Evolutionary conservation across 92 coral and sea anemone species (phyloP).

Genomic region (Epizoanthus rinbou): DNA sequence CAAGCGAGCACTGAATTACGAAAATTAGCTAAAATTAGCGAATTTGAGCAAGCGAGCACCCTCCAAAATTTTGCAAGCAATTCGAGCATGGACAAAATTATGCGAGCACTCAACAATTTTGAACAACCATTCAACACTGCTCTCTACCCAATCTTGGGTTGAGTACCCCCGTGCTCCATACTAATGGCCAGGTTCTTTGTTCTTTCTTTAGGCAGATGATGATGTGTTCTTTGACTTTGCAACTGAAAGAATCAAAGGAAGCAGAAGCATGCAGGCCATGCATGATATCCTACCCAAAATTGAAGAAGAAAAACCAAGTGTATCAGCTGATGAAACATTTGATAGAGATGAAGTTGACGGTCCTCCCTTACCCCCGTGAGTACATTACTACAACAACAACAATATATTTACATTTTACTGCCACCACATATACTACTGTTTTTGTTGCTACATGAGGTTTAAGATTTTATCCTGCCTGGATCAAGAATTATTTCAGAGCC

Average conservation of each 20-base stretch:
- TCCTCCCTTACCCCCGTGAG: constrained; percentile 59
- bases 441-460: too few species aligned
- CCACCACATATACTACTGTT: too few species aligned
- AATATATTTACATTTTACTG: too few species aligned
- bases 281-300: constrained; percentile 40
- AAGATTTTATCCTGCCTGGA: too few species aligned
- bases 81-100: too few species aligned
- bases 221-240: constrained; percentile 95
- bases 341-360: constrained; percentile 72
- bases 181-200: neutral
- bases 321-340: constrained; percentile 40
- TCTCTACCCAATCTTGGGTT: neutral
- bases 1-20: too few species aligned
- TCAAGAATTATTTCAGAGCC: too few species aligned
- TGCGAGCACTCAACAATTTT: too few species aligned
- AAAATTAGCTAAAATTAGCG: too few species aligned
- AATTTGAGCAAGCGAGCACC: too few species aligned
- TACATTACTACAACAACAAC: neutral
- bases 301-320: constrained; percentile 53
- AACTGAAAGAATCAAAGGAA: constrained; percentile 56
- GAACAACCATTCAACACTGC: too few species aligned
- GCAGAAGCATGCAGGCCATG: constrained; percentile 43
- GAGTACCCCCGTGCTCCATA: neutral
- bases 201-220: constrained; percentile 63
- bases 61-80: too few species aligned